Evolutionary conservation across 2,113 vertebrate genomes (phyloP), one percentile per base, ranked within the genome.

Genomic region (Apistogramma diplotaenia): DNA sequence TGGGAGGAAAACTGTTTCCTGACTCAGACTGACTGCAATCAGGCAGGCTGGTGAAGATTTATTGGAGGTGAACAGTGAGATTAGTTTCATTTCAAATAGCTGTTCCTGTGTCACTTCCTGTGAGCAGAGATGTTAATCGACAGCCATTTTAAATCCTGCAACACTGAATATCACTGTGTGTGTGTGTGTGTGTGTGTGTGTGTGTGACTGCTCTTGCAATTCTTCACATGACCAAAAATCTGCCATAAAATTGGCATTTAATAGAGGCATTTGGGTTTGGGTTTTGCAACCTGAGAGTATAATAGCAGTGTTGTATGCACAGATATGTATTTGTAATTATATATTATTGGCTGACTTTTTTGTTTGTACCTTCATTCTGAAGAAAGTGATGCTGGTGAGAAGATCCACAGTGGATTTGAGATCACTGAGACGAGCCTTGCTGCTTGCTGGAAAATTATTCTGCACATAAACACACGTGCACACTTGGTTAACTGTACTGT

Each of bases 381-480:
- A 99, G 95, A 99, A 99, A 4, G 97, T 97, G 93, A 99, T 99
- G 95, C 98, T 99, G 88, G 98, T 99, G 87, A 99, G 96, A 78
- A 99, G 96, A 93, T 99, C 98, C 92, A 99, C 97, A 0, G 98
- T 99, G 25, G 98, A 99, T 82, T 98, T 99, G 80, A 99, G 94
- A 83, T 99, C 98, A 60, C 95, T 93, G 80, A 99, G 95, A 3
- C 98, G 93, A 6, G 97, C 91, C 2, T 96, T 96, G 85, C 94
- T 98, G 93, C 97, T 98, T 87, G 96, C 97, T 51, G 98, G 97
- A 84, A 99, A 99, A 90, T 99, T 99, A 92, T 99, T 99, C 98
- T 99, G 93, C 12, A 59, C 75, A 73, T 35, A 94, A 76, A 91
- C 19, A 91, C 43, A 54, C 33, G 76, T 8, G 29, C 29, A 72